Conservation (phyloP, 2,113 vertebrate species). For the Phrynocephalus versicolor region DNA sequence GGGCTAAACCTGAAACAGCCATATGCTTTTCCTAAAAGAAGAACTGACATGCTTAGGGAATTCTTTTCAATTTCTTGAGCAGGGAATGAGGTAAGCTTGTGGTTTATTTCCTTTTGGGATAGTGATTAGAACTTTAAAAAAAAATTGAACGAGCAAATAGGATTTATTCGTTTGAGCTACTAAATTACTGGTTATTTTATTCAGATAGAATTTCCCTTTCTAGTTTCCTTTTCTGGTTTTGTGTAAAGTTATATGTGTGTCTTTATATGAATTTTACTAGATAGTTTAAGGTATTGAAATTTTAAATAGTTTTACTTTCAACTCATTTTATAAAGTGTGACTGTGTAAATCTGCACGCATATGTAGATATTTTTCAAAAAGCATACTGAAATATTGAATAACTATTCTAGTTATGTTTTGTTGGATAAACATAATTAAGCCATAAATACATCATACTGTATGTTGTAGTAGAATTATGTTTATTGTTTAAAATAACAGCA, state of each 20-base stretch:
- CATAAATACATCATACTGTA: too few relatives aligned
- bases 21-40: slow-evolving; percentile 36
- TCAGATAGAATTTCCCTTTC: neutral
- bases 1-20: slow-evolving; percentile 44
- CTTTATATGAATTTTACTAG: neutral
- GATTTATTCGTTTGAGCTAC: neutral
- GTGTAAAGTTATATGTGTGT: neutral
- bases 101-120: slow-evolving; percentile 38
- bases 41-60: slow-evolving; percentile 39
- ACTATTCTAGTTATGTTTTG: neutral
- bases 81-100: slow-evolving; percentile 71
- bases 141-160: neutral
- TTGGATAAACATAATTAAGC: neutral
- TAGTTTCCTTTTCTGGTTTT: too few relatives aligned
- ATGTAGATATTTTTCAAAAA: neutral
- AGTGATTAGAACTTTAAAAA: slow-evolving; percentile 25
- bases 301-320: neutral
- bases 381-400: neutral
- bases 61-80: slow-evolving; percentile 61
- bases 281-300: neutral
- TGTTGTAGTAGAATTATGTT: too few relatives aligned
- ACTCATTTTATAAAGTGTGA: neutral
- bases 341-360: neutral
- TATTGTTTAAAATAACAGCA: neutral
- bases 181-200: neutral